phyloP scores from a whole-genome alignment of 2,113 vertebrate genomes.

The Verasper variegatus region DNA sequence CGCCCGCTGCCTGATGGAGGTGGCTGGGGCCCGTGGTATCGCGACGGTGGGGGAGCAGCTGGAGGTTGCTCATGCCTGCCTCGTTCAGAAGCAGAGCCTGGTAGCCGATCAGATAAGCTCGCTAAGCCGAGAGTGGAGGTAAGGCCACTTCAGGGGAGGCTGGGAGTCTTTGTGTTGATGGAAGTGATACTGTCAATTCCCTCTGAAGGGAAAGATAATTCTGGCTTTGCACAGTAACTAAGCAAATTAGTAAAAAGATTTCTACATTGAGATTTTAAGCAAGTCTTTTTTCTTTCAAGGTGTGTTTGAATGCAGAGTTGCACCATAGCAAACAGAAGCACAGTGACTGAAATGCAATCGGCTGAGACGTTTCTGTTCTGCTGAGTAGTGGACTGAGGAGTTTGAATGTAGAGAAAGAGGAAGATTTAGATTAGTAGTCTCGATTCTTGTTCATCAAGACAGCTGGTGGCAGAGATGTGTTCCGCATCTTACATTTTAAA shows the following conservation, averaged over 20 bases:
- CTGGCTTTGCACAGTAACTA: background rate
- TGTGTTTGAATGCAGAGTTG: too few species aligned
- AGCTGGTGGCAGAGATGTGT: background rate
- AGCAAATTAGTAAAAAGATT: too few species aligned
- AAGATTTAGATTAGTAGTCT: too few species aligned
- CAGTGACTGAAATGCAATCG: too few species aligned
- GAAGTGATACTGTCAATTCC: background rate
- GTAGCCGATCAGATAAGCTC: constrained; percentile 98
- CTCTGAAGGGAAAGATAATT: background rate
- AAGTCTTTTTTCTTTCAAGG: too few species aligned
- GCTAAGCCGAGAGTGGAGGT: constrained; percentile 97
- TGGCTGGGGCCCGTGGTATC: constrained; percentile 84
- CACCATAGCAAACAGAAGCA: too few species aligned
- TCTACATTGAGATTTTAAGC: background rate
- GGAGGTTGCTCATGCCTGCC: constrained; percentile 69
- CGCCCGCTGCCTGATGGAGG: constrained; percentile 90
- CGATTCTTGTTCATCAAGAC: too few species aligned
- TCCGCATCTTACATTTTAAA: background rate
- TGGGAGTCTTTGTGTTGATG: background rate
- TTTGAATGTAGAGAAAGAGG: too few species aligned
- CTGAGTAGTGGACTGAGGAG: background rate
- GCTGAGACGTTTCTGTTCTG: background rate
- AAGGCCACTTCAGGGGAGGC: background rate
- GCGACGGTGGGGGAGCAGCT: constrained; percentile 50
- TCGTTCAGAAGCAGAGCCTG: constrained; percentile 89